Evolutionary conservation across 1,140 invertebrate species (phyloP), one percentile per base, ranked within the genome.

Genomic region (Drosophila takahashii): DNA sequence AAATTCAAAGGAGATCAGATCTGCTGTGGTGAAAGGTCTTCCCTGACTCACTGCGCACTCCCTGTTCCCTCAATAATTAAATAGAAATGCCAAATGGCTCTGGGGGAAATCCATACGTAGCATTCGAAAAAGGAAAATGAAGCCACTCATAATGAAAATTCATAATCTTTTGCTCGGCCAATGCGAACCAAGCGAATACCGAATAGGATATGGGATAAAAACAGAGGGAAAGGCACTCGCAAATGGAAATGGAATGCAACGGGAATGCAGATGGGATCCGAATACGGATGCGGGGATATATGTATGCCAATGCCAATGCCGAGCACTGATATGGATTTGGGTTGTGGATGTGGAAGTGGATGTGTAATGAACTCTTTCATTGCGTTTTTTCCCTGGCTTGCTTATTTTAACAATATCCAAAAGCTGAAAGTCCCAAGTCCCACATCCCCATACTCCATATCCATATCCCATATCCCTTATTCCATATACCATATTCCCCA

Each of bases 311-410:
- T 69, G 61, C 53, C 58, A 53, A 62, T 62, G 45, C 15, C 42
- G 29, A 13, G n/a, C 58, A 60, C 60, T 64, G 73, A 79, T 75
- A 69, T 51, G 79, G 29, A 32, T 32, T 32, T 32, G 8, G 29
- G 29, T 1, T 32, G 29, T 32, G 77, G 64, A 78, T 87, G 75
- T 79, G 29, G 29, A 2, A 9, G 29, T 32, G 77, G 64, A 78
- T 86, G 75, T 79, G 83, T 86, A 86, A 86, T 86, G 81, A 87
- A 86, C 81, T 81, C 66, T 78, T 79, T 60, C 52, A 34, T 32
- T 48, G 32, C 18, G 18, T 37, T 37, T 36, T 36, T 37, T 37
- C 10, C 11, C 36, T 45, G 56, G 50, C 57, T 81, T 64, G 66
- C 57, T 53, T 47, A 61, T 75, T 78, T 81, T 70, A 83, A 67